Evolutionary conservation across 2,797 vertebrate species (phyloP), one percentile per base, ranked within the genome.

Genomic region (Etheostoma perlongum): DNA sequence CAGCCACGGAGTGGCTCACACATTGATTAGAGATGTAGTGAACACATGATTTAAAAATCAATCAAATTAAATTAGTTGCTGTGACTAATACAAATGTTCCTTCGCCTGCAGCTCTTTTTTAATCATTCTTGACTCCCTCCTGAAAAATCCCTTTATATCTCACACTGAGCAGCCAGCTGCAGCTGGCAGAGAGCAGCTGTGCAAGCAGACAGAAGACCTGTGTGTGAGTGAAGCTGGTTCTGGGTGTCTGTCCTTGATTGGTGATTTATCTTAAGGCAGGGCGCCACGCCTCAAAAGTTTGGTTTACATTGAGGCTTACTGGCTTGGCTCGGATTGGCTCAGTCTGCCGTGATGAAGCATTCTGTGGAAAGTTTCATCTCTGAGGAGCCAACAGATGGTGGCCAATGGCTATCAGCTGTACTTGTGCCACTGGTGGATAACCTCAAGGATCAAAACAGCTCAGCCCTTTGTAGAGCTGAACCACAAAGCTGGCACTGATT

Each of bases 371-470:
- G 82, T 82, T 88, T 88, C 78, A 78, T 84, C 78, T 90, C 61
- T 7, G 72, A 58, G 63, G 72, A 66, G 70, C 67, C 25, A 70
- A 79, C 90, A 94, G 89, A 91, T 89, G 89, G 82, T 63, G 73
- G 80, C 74, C 67, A 57, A 62, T 68, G 74, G 62, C 77, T 78
- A 88, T 90, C 86, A 84, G 89, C 85, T 80, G 82, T 66, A 61
- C 65, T 67, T 57, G 72, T 78, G 73, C 72, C 76, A 82, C 74
- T 25, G 62, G 70, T 57, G 81, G 76, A 69, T 69, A 87, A 85
- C 80, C 85, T 86, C 81, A 79, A 67, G 49, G 72, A 89, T 90
- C 85, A 94, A 91, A 93, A 85, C 79, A 46, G 78, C 51, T 42
- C 67, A 47, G 60, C 40, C 15, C 81, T 85, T 83, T 83, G 81